These are phyloP conservation scores for Tipula confusa DNA, from an alignment of 2,888 invertebrate species.

Conservation along the genomic window DNA sequence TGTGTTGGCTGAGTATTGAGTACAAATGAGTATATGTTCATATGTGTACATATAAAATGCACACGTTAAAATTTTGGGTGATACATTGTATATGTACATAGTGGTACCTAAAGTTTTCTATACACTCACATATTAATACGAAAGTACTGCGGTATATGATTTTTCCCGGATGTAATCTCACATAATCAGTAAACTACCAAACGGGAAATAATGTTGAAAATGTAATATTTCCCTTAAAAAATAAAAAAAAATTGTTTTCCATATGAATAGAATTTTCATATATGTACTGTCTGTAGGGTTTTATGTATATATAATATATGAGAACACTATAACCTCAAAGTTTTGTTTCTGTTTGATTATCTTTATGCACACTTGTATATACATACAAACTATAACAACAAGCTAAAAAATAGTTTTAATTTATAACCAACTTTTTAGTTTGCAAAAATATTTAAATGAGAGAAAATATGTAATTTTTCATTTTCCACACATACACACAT, in stretches of 20 bases:
- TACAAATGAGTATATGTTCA: not conserved
- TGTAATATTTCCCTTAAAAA: not conserved
- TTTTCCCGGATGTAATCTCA: constrained; percentile 8
- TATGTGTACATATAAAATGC: not conserved
- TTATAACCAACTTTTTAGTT: not conserved
- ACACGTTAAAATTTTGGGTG: not conserved
- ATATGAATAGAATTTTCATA: not conserved
- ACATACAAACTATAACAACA: not conserved
- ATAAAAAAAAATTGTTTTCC: too few relatives aligned
- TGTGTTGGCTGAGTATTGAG: not conserved
- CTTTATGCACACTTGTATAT: not conserved
- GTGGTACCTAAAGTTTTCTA: not conserved
- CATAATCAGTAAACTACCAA: not conserved
- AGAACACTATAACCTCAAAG: not conserved
- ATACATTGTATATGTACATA: not conserved
- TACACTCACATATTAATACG: not conserved
- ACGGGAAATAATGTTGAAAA: not conserved
- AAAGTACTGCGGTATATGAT: not conserved
- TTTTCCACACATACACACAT: not conserved
- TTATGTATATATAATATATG: too few relatives aligned
- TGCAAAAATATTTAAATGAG: not conserved
- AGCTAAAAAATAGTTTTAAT: not conserved
- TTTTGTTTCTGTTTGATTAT: not conserved
- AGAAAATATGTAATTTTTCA: not conserved
- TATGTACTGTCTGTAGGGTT: not conserved